Conservation (phyloP, 1,140 invertebrate genomes). For the Eufriesea mexicana region DNA sequence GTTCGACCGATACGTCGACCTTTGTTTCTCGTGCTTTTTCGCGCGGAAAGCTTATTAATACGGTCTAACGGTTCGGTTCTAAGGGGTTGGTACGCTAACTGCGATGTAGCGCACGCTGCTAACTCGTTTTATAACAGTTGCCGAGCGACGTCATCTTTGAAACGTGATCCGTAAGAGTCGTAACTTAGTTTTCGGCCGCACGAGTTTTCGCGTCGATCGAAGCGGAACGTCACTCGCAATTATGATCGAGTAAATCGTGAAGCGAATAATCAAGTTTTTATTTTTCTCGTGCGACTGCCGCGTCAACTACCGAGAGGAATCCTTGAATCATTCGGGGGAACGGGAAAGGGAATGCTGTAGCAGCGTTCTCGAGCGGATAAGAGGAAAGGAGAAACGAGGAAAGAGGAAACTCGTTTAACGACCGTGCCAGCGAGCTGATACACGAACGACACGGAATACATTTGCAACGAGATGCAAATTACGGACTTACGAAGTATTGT, state of each 20-base stretch:
- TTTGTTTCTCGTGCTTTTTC: slow-evolving; percentile 5
- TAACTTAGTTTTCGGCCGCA: background rate
- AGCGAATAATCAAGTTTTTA: slow-evolving; percentile 64
- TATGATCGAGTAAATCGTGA: slow-evolving; percentile 56
- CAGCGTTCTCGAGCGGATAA: slow-evolving; percentile 1
- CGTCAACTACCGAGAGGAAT: slow-evolving; percentile 52
- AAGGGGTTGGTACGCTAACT: background rate
- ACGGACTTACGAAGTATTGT: slow-evolving; percentile 69
- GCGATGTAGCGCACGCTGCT: background rate
- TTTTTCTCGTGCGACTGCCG: slow-evolving; percentile 45
- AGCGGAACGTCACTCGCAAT: slow-evolving; percentile 40
- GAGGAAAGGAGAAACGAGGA: slow-evolving; percentile 9
- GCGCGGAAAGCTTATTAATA: background rate
- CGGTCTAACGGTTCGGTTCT: background rate
- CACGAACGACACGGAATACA: slow-evolving; percentile 68
- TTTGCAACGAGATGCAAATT: slow-evolving; percentile 70
- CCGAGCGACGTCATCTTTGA: background rate
- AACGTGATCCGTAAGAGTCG: background rate
- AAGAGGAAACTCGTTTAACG: slow-evolving; percentile 67
- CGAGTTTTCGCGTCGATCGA: slow-evolving; percentile 4
- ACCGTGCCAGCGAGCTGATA: slow-evolving; percentile 60
- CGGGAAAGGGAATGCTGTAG: slow-evolving; percentile 14
- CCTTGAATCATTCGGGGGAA: slow-evolving; percentile 18
- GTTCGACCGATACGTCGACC: slow-evolving; percentile 24
- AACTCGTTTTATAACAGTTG: background rate